Evolutionary conservation across 2,113 vertebrate species (phyloP).

Genomic region (Malurus melanocephalus): DNA sequence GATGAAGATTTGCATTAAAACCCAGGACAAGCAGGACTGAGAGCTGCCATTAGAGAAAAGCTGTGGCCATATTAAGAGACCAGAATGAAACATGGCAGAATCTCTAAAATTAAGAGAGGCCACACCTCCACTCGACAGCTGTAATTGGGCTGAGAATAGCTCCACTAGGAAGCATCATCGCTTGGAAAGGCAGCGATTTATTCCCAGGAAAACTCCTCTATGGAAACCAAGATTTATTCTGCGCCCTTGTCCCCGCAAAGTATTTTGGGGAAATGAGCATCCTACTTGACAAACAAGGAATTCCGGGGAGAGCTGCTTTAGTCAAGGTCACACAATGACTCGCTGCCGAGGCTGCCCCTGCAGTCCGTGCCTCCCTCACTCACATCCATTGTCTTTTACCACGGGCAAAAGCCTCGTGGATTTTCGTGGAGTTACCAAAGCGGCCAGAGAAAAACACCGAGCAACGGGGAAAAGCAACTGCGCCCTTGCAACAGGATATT

Average conservation of each 20-base stretch:
- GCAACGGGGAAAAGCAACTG: not conserved
- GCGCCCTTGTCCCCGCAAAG: not conserved
- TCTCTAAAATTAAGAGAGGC: slow-evolving; percentile 35
- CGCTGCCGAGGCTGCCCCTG: not conserved
- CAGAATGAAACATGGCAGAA: slow-evolving; percentile 42
- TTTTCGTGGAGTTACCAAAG: not conserved
- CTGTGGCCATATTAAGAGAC: slow-evolving; percentile 10
- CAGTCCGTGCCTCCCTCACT: not conserved
- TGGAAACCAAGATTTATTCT: not conserved
- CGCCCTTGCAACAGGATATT: not conserved
- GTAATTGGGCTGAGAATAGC: slow-evolving; percentile 24
- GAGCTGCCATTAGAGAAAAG: not conserved
- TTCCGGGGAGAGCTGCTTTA: not conserved
- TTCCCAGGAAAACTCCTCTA: not conserved
- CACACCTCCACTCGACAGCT: slow-evolving; percentile 38
- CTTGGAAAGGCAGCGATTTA: not conserved
- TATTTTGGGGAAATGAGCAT: not conserved
- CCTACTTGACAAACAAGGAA: not conserved
- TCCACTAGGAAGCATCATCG: not conserved
- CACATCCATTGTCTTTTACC: not conserved
- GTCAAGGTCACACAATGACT: slow-evolving; percentile 51
- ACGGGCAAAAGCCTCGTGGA: not conserved
- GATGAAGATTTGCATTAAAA: not conserved
- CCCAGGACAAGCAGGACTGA: not conserved
- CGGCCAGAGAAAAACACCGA: not conserved